Evolutionary conservation across 2,797 vertebrate genomes (phyloP), one percentile per base, ranked within the genome.

Genomic region (Sandelia bainsii): DNA sequence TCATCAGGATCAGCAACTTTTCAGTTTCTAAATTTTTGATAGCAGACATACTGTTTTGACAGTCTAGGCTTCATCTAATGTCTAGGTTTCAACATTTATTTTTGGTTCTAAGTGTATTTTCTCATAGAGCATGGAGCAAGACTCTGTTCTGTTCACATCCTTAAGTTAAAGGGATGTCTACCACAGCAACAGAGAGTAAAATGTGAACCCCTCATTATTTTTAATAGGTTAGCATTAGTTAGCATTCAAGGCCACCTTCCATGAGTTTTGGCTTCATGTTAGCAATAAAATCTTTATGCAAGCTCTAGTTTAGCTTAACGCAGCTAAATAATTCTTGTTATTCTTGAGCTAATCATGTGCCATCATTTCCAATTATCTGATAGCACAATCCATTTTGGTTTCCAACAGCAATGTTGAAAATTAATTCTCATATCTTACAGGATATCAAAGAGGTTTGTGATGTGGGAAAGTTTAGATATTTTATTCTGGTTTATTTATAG

Each of bases 371-470:
- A 82, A 32, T 71, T 64, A 57, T 61, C 40, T 66, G 48, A 72
- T 37, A 19, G 37, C 9, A 14, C 29, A 56, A 20, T n/a, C 32
- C 20, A 52, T 22, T 69, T 50, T 56, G 57, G 14, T 45, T 29
- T 67, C 3, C 11, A 13, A 51, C 53, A 50, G 63, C 40, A 25
- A 61, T 57, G 42, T 16, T 29, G 39, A 69, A 49, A 76, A 40
- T 16, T 37, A 19, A 40, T 23, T 20, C 32, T 27, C 27, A 58
- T 25, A 72, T 53, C 59, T 56, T n/a, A 65, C 40, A 42, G 40
- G 16, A 42, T 71, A 67, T 67, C 54, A 72, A 64, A 67, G 50
- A 46, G 42, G 7, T 63, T 73, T 49, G 66, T 67, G 53, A 63
- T 63, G 32, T 57, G 52, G 9, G 34, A 58, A 25, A 22, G 40